Evolutionary conservation across 2,797 vertebrate species (phyloP), one percentile per base, ranked within the genome.

Genomic region (Vireo griseus): DNA sequence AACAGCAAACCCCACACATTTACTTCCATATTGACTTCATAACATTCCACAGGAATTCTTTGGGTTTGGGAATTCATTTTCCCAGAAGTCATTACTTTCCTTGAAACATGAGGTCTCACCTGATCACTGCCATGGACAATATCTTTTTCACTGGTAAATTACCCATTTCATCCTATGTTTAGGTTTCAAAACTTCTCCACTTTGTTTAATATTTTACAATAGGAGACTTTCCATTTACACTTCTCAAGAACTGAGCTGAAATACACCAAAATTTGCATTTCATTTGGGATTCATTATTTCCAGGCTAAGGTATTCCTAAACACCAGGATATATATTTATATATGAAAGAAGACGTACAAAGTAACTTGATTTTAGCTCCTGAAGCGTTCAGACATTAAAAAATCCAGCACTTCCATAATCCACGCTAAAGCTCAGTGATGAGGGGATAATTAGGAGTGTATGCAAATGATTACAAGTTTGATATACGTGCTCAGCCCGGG

Each of bases 381-480:
- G 44, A 72, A 90, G 35, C 54, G 88, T 57, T 81, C 52, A 92
- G 88, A 75, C 37, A 62, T 47, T 72, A 75, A 81, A 77, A 52
- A 58, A 86, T 8, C 54, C 66, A 71, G 22, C 9, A 4, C 17
- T 73, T 85, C 63, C 63, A 61, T 67, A 77, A 67, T 40, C 26
- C 66, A 50, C 48, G 63, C 67, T 28, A 76, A 90, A 94, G 65
- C 72, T 74, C 73, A 35, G 44, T 45, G 83, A 90, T 61, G 69
- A 93, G 86, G 40, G 79, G 67, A 92, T 86, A 94, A 96, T 95
- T 85, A 94, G 75, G 40, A 85, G 63, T 10, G 68, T 40, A 68
- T 61, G 51, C 86, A 94, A 96, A 95, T 88, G 58, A 40, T 66
- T 77, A 76, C 57, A 54, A 65, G 67, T 72, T 90, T 31, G 28